These are phyloP conservation scores for Clamator glandarius DNA, from an alignment of 2,797 vertebrate genomes.

Conservation along the genomic window DNA sequence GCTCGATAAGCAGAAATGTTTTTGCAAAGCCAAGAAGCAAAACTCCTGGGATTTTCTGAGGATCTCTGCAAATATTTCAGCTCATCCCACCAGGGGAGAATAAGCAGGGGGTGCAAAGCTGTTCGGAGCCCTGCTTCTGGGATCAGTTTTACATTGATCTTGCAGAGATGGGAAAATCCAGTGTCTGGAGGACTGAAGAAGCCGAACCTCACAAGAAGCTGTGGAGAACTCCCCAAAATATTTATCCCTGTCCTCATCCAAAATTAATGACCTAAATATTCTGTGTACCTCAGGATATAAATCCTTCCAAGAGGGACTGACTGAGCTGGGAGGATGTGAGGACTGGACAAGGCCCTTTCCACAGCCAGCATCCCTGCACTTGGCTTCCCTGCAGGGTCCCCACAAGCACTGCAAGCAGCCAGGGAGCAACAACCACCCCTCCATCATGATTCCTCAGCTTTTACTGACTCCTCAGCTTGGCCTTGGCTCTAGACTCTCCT, in stretches of 20 bases:
- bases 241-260: background rate
- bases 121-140: background rate
- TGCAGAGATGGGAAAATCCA: background rate
- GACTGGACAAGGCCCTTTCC: background rate
- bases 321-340: background rate
- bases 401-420: accelerated
- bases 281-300: background rate
- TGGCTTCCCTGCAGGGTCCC: background rate
- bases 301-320: background rate
- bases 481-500: background rate
- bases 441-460: background rate
- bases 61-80: constrained; percentile 6
- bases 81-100: background rate
- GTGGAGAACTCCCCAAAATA: background rate
- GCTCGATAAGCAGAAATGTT: constrained; percentile 53
- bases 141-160: background rate
- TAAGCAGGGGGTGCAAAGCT: background rate
- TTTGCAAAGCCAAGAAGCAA: constrained; percentile 13
- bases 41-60: background rate
- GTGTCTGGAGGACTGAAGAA: background rate
- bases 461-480: background rate
- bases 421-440: accelerated
- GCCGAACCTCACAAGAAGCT: background rate
- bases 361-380: background rate
- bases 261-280: accelerated